Conservation (phyloP, 2,113 vertebrate genomes). For the Pleuronectes platessa region DNA sequence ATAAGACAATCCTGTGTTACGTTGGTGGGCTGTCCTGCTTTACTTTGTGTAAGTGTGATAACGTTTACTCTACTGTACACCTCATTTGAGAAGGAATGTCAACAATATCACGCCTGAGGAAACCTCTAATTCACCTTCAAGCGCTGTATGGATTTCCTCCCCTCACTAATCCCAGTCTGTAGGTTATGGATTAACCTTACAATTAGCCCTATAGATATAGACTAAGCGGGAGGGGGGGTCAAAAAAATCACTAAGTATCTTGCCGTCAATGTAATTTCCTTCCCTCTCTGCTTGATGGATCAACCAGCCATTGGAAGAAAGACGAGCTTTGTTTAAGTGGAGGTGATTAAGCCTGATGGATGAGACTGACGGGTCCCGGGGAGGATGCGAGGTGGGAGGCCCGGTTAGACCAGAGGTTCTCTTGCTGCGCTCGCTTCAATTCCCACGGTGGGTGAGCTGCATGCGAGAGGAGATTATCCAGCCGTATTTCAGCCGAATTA, state of each 20-base stretch:
- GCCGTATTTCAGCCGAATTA: conserved; percentile 25
- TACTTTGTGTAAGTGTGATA: neutral
- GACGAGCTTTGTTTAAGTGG: conserved; percentile 40
- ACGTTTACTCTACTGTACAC: neutral
- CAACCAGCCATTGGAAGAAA: conserved; percentile 12
- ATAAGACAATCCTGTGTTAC: neutral
- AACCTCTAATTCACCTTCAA: conserved; percentile 13
- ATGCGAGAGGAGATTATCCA: conserved; percentile 39
- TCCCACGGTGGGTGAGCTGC: conserved; percentile 22
- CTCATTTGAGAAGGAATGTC: neutral
- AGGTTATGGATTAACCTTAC: conserved; percentile 19
- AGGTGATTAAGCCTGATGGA: conserved; percentile 69
- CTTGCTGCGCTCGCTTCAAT: conserved; percentile 41
- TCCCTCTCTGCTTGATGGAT: conserved; percentile 18
- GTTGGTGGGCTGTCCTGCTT: neutral
- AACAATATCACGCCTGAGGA: neutral
- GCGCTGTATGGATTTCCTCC: conserved; percentile 25
- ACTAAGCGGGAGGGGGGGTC: neutral
- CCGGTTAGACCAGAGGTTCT: neutral
- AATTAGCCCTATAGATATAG: conserved; percentile 15
- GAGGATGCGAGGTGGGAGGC: neutral
- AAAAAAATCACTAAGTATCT: neutral
- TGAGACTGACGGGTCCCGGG: conserved; percentile 34
- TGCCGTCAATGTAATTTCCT: conserved; percentile 30
- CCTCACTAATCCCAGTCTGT: conserved; percentile 2